Evolutionary conservation across 2,113 vertebrate genomes (phyloP).

Genomic region (human (Homo sapiens)): GRCh38 chr5:38375501-38376000

Average conservation of each 20-base stretch:
- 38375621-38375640: background rate
- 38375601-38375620: background rate
- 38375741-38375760: background rate
- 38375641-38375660: background rate
- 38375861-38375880: background rate
- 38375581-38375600: background rate
- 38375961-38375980: too few relatives aligned
- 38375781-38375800: background rate
- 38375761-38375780: background rate
- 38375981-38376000: background rate
- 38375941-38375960: background rate
- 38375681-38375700: background rate
- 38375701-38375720: background rate
- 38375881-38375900: background rate
- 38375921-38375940: background rate
- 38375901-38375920: background rate
- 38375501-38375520: background rate
- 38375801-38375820: background rate
- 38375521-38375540: constrained; percentile 22
- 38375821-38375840: background rate
- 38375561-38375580: constrained; percentile 20
- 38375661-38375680: background rate
- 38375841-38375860: background rate
- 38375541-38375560: constrained; percentile 55
- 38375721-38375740: background rate